These are phyloP conservation scores for Malacosoma neustria DNA, from an alignment of 2,888 invertebrate genomes.

Conservation along the genomic window DNA sequence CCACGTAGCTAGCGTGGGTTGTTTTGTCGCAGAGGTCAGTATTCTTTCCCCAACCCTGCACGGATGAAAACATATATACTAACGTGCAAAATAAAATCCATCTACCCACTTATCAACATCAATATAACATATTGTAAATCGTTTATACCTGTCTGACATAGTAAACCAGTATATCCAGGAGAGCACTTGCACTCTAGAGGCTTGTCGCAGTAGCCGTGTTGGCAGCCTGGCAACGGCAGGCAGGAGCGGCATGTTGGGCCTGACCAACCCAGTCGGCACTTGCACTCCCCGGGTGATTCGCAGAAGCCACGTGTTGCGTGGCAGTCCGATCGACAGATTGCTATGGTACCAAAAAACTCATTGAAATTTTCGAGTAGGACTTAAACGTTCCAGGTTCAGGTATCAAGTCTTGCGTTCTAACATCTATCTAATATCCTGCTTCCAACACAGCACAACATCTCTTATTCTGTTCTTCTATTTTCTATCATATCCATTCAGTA, in stretches of 20 bases:
- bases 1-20: no score
- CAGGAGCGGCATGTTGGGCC: conserved; percentile 91
- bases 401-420: no score
- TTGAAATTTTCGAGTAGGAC: not conserved
- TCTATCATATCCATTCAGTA: no score
- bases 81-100: conserved; percentile 89
- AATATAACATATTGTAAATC: no score
- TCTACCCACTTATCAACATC: no score
- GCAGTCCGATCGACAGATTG: conserved; percentile 90
- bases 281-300: conserved; percentile 89
- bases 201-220: conserved; percentile 91
- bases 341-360: conserved; percentile 49
- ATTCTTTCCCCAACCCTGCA: not conserved
- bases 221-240: conserved; percentile 91
- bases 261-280: conserved; percentile 93
- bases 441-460: no score
- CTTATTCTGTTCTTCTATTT: no score
- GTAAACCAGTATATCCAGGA: conserved; percentile 92
- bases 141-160: conserved; percentile 87
- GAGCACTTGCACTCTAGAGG: conserved; percentile 93
- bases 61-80: conserved; percentile 66
- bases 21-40: no score
- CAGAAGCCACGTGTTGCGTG: conserved; percentile 90
- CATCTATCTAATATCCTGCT: no score
- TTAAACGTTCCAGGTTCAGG: no score